Conservation (phyloP, 2,888 invertebrate species). For the Galerucella nymphaeae region DNA sequence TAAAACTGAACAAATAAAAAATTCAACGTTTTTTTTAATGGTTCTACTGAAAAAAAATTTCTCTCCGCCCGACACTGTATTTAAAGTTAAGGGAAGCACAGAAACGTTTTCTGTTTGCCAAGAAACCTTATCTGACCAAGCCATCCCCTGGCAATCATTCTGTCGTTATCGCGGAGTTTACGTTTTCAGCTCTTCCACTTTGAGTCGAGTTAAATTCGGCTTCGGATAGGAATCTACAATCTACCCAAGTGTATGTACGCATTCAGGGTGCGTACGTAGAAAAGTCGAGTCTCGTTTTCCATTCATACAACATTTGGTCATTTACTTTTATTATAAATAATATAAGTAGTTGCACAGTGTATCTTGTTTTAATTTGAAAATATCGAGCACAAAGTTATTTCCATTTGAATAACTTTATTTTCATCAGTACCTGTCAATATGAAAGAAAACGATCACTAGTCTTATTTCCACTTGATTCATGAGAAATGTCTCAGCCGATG, state of each 20-base stretch:
- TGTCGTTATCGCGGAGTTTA: slow-evolving; percentile 54
- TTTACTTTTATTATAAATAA: not conserved
- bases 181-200: slow-evolving; percentile 48
- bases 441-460: no score
- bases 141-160: slow-evolving; percentile 56
- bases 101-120: slow-evolving; percentile 51
- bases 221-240: slow-evolving; percentile 41
- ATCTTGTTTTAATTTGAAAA: not conserved
- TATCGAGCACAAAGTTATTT: not conserved
- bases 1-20: no score
- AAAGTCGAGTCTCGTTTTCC: slow-evolving; percentile 16
- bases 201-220: slow-evolving; percentile 45
- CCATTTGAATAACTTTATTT: no score
- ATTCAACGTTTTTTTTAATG: not conserved
- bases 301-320: slow-evolving; percentile 18
- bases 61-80: slow-evolving; percentile 28
- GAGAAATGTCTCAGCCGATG: no score
- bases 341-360: not conserved
- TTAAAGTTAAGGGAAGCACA: slow-evolving; percentile 20
- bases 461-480: no score
- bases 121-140: slow-evolving; percentile 56
- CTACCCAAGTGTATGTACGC: slow-evolving; percentile 42
- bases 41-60: not conserved
- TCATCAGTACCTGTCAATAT: no score
- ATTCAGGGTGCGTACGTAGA: slow-evolving; percentile 47